Evolutionary conservation across 2,113 vertebrate genomes (phyloP), one percentile per base, ranked within the genome.

Genomic region (Engystomops pustulosus): DNA sequence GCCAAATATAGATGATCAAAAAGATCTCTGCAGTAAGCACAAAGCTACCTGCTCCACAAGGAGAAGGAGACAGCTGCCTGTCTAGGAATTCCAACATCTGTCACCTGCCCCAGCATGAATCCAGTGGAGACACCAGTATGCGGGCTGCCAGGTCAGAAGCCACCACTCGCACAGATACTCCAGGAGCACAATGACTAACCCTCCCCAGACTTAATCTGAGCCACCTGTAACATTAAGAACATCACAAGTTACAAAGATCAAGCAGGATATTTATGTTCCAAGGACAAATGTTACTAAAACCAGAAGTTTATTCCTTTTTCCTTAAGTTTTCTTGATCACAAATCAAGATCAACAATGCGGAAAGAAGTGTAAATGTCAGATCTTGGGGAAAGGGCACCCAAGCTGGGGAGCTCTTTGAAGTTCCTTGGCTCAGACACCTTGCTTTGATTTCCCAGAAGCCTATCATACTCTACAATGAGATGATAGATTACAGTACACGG

Each of bases 91-190:
- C 41, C 34, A 11, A 18, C 45, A 60, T 58, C 69, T 60, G 68
- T 72, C 80, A 82, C 80, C 80, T 82, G 68, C 36, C 51, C 49
- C 36, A 14, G 80, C 80, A 60, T 72, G 80, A 70, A 30, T 58
- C n/a, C 5, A 47, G 20, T 25, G 25, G 7, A 36, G 30, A 55
- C 25, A 32, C 68, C 49, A 30, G 67, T 44, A 82, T 82, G 80
- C 9, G 51, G 80, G 80, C 32, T 58, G 67, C 69, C 14, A 58
- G n/a, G 36, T 41, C 80, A 45, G 68, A 58, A 58, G 34, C 67
- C 41, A n/a, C 6, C 10, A 80, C 41, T 67, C 38, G 4, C 25
- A 65, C 4, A 65, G 30, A 30, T 60, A 20, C 4, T 65, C 79
- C 67, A 60, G 78, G 60, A 49, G 17, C 62, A 30, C 79, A 69